Evolutionary conservation across 2,888 invertebrate species (phyloP), one percentile per base, ranked within the genome.

Genomic region (Galerucella pusilla): DNA sequence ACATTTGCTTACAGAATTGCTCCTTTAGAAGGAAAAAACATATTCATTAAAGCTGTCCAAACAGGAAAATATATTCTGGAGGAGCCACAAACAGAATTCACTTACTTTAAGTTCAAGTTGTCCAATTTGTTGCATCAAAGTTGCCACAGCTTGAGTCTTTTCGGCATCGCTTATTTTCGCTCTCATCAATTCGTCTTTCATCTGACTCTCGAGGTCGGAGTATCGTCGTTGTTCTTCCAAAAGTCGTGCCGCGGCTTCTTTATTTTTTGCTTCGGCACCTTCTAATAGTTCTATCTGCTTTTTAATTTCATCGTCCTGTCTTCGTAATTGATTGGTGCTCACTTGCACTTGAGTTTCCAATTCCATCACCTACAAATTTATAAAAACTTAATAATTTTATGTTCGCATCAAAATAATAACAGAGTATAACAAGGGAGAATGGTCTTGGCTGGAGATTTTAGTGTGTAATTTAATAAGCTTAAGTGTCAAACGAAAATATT

Each of bases 331-430:
- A 87, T 96, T 96, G 35, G 95, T 95, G 76, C 95, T 94, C 1
- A 96, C 96, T 86, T 96, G 96, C 63, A 96, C 95, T 86, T 97
- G 98, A 1, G 98, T 97, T 88, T 98, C 98, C 67, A 98, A 90
- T 88, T 99, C 98, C 98, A 98, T 96, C 0, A 94, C 93, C 92
- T 92, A 78, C 61, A 81, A 57, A 20, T 52, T 10, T 11, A 46
- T 65, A 14, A n/a, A 35, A 45, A 16, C 12, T 66, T 59, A 60
- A 60, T 9, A 11, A 66, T 7, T 2, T 28, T 25, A 59, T 16
- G 71, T 46, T 63, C 63, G 46, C 16, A 42, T 25, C 16, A n/a
- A 68, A 54, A 45, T 54, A 63, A 59, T 35, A 59, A 59, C 14
- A 54, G 35, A 20, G 14, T 5, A 35, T 35, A 35, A 35, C 4